Base-by-base conservation (phyloP, 2,113 vertebrate genomes). In the Myodes glareolus region DNA sequence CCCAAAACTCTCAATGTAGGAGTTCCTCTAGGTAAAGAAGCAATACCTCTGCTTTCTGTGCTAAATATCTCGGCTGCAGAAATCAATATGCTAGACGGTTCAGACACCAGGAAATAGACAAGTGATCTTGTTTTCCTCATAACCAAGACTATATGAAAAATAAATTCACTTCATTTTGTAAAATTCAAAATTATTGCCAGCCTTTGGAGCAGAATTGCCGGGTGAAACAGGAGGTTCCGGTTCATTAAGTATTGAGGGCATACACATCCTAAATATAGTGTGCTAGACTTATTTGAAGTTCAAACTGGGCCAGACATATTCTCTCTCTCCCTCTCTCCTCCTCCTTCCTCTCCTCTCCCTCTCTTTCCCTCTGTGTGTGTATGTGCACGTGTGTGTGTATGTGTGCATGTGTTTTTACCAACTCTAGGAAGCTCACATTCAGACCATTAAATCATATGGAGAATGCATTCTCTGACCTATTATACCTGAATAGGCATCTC, bases 241-340 rank as follows among this genome's bases (percentile, higher is more conserved):
- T 39, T 27, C 21, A 55, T 52, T 25, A 13, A 92, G n/a, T 72
- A 73, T 55, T n/a, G 63, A 50, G 13, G 14, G 5, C 9, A 36
- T 36, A 70, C 2, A 19, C 75, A 82, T 25, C 63, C 55, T 50
- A 92, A 90, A 94, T 36, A 50, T 21, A n/a, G 5, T 77, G 63
- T 87, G 68, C 3, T 36, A n/a, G 42, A 5, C 68, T 77, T 87
- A 68, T n/a, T 58, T 95, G 70, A 96, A 96, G 89, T 93, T 95
- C 72, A 94, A 19, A 84, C 45, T 63, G 70, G 77, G 31, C 12
- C 19, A 36, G 47, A 4, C 7, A 55, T 36, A 21, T 3, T 52
- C 4, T 47, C 36, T 89, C 23, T 16, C 76, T 50, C 45, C 23
- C 52, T 14, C 8, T 36, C 17, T 75, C 36, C 68, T n/a, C 68